These are phyloP conservation scores for Leptopterna dolabrata DNA, from an alignment of 2,888 invertebrate species.

Conservation along the genomic window DNA sequence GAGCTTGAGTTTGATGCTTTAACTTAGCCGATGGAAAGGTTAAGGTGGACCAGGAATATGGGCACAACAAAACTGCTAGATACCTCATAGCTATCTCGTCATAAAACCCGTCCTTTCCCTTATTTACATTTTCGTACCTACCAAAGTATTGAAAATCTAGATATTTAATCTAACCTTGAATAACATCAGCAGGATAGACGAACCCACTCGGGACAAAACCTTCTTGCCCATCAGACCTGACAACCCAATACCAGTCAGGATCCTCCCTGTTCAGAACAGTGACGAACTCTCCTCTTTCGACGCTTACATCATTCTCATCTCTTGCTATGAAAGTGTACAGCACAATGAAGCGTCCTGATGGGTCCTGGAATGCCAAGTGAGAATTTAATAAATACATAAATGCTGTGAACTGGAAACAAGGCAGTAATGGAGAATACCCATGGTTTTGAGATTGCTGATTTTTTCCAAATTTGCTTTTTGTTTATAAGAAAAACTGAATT, in stretches of 20 bases:
- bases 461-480: no score
- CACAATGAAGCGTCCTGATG: constrained; percentile 90
- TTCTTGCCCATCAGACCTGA: constrained; percentile 90
- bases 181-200: constrained; percentile 89
- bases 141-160: no score
- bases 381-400: background rate
- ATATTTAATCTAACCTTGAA: constrained; percentile 72
- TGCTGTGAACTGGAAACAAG: background rate
- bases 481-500: no score
- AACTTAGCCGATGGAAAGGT: no score
- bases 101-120: no score
- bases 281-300: constrained; percentile 94
- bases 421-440: no score
- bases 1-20: no score
- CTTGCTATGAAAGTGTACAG: constrained; percentile 92
- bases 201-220: constrained; percentile 96
- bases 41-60: no score
- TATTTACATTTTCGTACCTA: no score
- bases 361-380: constrained; percentile 74
- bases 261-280: constrained; percentile 94
- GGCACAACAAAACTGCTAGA: no score
- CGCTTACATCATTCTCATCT: constrained; percentile 94
- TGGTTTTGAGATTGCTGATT: no score
- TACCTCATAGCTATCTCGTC: no score
- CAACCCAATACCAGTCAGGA: constrained; percentile 97